Base-by-base conservation (phyloP, 2,888 invertebrate species). In the Drosophila subquinaria region DNA sequence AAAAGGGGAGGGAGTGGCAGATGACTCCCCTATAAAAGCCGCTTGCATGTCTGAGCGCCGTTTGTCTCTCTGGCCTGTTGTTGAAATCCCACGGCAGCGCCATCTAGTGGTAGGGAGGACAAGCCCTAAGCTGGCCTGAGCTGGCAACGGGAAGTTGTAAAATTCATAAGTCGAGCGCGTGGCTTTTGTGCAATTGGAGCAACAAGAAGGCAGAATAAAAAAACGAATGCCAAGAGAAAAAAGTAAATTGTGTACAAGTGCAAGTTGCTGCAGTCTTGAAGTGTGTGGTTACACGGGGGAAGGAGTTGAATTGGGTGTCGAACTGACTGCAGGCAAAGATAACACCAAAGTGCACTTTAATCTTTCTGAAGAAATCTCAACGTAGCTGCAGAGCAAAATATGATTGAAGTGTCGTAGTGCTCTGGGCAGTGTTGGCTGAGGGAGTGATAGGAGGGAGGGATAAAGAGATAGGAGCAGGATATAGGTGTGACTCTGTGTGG, bases 341-440 rank as follows among this genome's bases (percentile, higher is more conserved):
- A 89, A 87, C 90, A 87, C 69, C 79, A 76, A 88, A 90, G 90
- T 90, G 86, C 90, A 90, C 90, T 87, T 90, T 87, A 90, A 87
- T 87, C 86, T 89, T 72, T 88, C 73, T 77, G 77, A 88, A 79
- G 77, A 89, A 87, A 87, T 87, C 86, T 89, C 87, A 52, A 67
- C 84, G 53, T 62, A 56, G 78, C 71, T 67, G 89, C 81, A 75
- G 78, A 75, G 78, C 78, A 73, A 80, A 88, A 89, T 83, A 88
- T 83, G 83, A 88, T 85, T 90, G 89, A 90, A 89, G 84, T 77
- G 81, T 71, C 52, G 65, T 30, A 33, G n/a, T 42, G 47, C 15
- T 38, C 17, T 43, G 42, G 56, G 56, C 59, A 65, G 42, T 36
- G 17, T 30, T 33, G 20, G 43, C 20, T 35, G 52, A 30, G 40